phyloP scores from a whole-genome alignment of 2,113 vertebrate genomes.

The Scortum barcoo region DNA sequence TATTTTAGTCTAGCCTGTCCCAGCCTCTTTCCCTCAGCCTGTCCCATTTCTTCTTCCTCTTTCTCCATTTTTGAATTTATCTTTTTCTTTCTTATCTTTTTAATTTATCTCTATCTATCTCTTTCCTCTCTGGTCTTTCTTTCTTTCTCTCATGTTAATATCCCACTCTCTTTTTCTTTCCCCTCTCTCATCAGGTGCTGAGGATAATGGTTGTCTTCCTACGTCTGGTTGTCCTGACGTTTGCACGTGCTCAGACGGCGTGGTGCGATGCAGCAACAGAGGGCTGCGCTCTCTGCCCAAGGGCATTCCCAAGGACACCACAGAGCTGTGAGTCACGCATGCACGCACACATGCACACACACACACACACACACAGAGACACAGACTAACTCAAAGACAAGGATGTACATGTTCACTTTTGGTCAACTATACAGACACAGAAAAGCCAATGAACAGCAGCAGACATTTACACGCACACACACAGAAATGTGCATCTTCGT shows the following conservation, averaged over 20 bases:
- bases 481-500: constrained; percentile 12
- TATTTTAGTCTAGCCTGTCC: not conserved
- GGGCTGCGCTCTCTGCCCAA: constrained; percentile 91
- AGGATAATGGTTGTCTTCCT: constrained; percentile 94
- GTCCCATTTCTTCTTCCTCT: constrained; percentile 6
- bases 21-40: not conserved
- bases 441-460: not conserved
- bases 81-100: too few species aligned
- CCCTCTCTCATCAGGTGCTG: constrained; percentile 83
- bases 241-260: constrained; percentile 93
- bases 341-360: not conserved
- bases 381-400: not conserved
- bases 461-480: constrained; percentile 2
- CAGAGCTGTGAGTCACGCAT: constrained; percentile 92
- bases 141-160: constrained; percentile 2
- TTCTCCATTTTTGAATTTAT: constrained; percentile 19
- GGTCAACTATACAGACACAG: not conserved
- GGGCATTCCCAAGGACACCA: constrained; percentile 96
- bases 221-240: constrained; percentile 92
- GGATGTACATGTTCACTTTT: not conserved
- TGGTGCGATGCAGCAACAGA: constrained; percentile 97
- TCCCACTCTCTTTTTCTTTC: not conserved
- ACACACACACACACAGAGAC: constrained; percentile 6
- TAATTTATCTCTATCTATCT: constrained; percentile 14
- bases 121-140: not conserved